Evolutionary conservation across 2,888 invertebrate species (phyloP), one percentile per base, ranked within the genome.

Genomic region (Eugnorisma glareosa): DNA sequence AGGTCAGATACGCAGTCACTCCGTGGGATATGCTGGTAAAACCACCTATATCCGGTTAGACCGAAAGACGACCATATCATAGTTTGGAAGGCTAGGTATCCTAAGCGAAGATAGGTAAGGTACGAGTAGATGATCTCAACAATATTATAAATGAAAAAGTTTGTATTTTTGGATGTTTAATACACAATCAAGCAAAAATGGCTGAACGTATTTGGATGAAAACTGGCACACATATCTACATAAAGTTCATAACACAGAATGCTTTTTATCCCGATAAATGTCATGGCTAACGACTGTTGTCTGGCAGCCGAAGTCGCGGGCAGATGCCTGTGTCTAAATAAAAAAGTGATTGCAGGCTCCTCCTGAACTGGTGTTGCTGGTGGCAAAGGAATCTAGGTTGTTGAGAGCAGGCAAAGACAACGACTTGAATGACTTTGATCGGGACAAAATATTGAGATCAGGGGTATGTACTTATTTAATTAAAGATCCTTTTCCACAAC

Each of bases 291-390:
- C 59, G 18, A 28, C 18, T 31, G 18, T 31, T 31, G 59, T 31
- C 18, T 8, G 8, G 18, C 18, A 59, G 18, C 2, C 59, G 31
- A 59, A 59, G 31, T 31, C 11, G 61, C 21, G 18, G 35, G 21
- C 5, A 61, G 59, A 61, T 21, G 1, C 31, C 21, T 21, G 21
- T 31, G 28, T 59, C 11, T n/a, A 37, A 54, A 28, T 73, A n/a
- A 57, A 57, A 31, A 35, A 7, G 24, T 45, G 3, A 40, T 84
- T 73, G 71, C 84, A 95, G 95, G 95, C 94, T 11, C 84, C 94
- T 4, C 92, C 94, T 18, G 93, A 94, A 74, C 66, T 94, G 37
- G 95, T 95, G 7, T 43, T 94, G 61, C 88, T 90, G 6, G 86
- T 94, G 1, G 94, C 94, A 0, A 92, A 91, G 71, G 81, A 93